A percentile compares a stretch with the other conserved stretches of the same genome.
These are phyloP conservation scores for Notolepis coatsorum DNA, from an alignment of 2,797 vertebrate species.

Conservation along the genomic window DNA sequence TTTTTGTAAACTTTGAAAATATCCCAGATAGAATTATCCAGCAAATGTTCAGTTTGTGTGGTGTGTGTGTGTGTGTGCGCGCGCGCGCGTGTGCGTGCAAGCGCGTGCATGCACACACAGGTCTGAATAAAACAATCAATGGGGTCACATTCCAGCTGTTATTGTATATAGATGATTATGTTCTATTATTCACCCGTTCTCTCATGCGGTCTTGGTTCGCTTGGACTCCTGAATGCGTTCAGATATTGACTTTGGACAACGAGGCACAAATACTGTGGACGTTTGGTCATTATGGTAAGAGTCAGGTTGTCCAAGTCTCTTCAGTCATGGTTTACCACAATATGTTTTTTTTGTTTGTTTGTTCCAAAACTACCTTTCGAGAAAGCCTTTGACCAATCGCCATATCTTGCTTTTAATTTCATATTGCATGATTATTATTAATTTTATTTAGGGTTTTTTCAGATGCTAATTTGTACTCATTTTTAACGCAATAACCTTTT, in stretches of 20 bases:
- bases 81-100: no score
- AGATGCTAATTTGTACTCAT: conserved; percentile 26
- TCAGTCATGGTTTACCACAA: neutral
- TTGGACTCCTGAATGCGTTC: conserved; percentile 64
- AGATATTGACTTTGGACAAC: conserved; percentile 44
- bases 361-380: conserved; percentile 32
- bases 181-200: conserved; percentile 69
- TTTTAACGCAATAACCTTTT: conserved; percentile 73
- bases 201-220: conserved; percentile 70
- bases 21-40: neutral
- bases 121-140: conserved; percentile 64
- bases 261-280: conserved; percentile 15
- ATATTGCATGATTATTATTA: conserved; percentile 13
- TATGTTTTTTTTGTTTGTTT: neutral
- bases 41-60: conserved; percentile 40
- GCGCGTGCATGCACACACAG: conserved; percentile 13
- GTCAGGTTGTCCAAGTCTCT: conserved; percentile 54
- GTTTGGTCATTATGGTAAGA: conserved; percentile 39
- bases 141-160: conserved; percentile 78
- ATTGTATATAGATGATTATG: conserved; percentile 79
- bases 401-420: conserved; percentile 40
- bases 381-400: conserved; percentile 71
- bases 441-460: conserved; percentile 18
- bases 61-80: no score
- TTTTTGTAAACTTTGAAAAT: conserved; percentile 24